Evolutionary conservation across 2,113 vertebrate genomes (phyloP).

Genomic region (Xiphophorus hellerii): DNA sequence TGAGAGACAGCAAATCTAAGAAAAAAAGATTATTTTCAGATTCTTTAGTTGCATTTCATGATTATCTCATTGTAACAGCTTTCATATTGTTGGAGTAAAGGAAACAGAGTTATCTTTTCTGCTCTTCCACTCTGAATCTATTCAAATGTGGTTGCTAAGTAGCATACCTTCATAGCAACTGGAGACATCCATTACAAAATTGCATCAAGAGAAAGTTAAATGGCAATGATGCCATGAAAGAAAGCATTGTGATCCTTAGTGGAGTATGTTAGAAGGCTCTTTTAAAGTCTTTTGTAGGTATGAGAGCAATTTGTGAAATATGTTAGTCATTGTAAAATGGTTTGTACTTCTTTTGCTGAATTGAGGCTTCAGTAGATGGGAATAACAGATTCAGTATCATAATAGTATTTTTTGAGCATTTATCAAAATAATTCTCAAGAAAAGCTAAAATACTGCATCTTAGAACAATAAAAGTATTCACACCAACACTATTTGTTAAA

Average conservation of each 20-base stretch:
- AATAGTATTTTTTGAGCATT: no score
- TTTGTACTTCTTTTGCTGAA: background rate
- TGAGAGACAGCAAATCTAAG: no score
- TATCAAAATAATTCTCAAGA: no score
- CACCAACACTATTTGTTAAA: no score
- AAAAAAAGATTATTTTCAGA: no score
- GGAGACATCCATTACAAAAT: background rate
- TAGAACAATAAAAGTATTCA: no score
- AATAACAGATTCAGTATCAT: no score
- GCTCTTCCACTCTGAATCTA: no score
- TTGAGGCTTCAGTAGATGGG: background rate
- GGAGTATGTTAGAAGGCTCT: no score
- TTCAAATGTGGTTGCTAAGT: background rate
- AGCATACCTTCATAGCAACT: background rate
- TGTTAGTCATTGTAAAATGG: background rate
- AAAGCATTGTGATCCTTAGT: background rate
- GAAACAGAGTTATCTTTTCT: background rate
- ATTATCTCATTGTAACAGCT: background rate
- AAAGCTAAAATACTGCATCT: no score
- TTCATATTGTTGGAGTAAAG: background rate
- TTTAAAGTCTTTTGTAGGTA: background rate
- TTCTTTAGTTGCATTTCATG: background rate
- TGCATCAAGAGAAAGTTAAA: background rate
- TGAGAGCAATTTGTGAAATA: background rate
- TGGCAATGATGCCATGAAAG: background rate